Evolutionary conservation across 2,888 invertebrate genomes (phyloP).

Genomic region (Cerceris ruficornis): DNA sequence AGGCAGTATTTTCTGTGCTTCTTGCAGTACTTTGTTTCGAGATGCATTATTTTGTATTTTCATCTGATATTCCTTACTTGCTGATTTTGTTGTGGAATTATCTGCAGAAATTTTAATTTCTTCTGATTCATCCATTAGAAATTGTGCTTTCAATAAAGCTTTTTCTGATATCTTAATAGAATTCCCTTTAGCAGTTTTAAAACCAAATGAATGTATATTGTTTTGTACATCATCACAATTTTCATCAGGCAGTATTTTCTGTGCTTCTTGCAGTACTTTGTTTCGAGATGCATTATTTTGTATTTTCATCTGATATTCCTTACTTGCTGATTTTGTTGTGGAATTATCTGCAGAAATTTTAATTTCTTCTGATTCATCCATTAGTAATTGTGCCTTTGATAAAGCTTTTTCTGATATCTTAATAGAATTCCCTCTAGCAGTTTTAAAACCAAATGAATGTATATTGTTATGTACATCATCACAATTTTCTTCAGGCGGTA

Average conservation of each 20-base stretch:
- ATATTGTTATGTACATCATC: neutral
- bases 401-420: constrained; percentile 11
- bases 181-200: constrained; percentile 8
- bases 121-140: neutral
- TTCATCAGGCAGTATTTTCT: no score
- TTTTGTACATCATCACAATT: neutral
- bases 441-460: constrained; percentile 6
- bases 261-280: no score
- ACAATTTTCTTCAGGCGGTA: no score
- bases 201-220: neutral
- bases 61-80: neutral
- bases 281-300: neutral
- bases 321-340: neutral
- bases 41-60: neutral
- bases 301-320: neutral
- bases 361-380: no score
- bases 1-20: no score
- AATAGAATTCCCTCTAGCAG: neutral
- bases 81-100: neutral
- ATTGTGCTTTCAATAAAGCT: neutral
- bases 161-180: neutral
- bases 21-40: neutral
- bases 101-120: neutral
- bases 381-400: neutral
- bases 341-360: neutral